phyloP scores from a whole-genome alignment of 2,113 vertebrate species.

The Ranitomeya imitator region DNA sequence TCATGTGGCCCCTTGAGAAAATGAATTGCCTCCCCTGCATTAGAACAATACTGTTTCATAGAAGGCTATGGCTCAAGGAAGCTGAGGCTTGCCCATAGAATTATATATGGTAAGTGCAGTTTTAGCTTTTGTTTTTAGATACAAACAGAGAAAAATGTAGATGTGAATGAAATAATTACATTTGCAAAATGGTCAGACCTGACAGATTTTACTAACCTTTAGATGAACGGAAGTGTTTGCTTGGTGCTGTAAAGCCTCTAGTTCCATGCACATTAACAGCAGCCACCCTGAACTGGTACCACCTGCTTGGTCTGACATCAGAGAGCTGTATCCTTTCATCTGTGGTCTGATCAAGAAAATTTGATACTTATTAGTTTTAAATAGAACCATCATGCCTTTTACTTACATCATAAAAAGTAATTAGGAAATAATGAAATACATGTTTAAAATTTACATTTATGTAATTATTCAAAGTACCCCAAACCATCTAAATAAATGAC shows the following conservation, averaged over 20 bases:
- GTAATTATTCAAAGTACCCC: not conserved
- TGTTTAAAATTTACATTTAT: not conserved
- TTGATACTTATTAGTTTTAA: slow-evolving; percentile 29
- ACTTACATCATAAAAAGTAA: slow-evolving; percentile 2
- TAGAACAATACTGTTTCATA: too few species aligned
- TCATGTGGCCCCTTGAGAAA: too few species aligned
- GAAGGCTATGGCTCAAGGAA: too few species aligned
- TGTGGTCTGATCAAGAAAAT: slow-evolving; percentile 80
- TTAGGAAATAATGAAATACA: slow-evolving; percentile 34
- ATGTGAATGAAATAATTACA: not conserved
- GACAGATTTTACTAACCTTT: slow-evolving; percentile 76
- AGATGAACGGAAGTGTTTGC: slow-evolving; percentile 94
- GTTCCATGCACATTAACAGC: slow-evolving; percentile 94
- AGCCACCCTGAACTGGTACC: slow-evolving; percentile 97
- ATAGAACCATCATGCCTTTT: slow-evolving; percentile 24
- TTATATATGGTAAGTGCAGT: too few species aligned
- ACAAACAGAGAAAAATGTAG: not conserved
- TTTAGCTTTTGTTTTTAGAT: too few species aligned
- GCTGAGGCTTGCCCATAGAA: too few species aligned
- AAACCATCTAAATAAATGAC: not conserved
- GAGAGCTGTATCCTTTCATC: slow-evolving; percentile 83
- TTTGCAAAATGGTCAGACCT: not conserved
- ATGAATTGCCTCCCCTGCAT: too few species aligned
- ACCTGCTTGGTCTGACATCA: slow-evolving; percentile 86
- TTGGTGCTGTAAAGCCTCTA: slow-evolving; percentile 92